These are phyloP conservation scores for Macquaria australasica DNA, from an alignment of 2,113 vertebrate genomes.

Conservation along the genomic window DNA sequence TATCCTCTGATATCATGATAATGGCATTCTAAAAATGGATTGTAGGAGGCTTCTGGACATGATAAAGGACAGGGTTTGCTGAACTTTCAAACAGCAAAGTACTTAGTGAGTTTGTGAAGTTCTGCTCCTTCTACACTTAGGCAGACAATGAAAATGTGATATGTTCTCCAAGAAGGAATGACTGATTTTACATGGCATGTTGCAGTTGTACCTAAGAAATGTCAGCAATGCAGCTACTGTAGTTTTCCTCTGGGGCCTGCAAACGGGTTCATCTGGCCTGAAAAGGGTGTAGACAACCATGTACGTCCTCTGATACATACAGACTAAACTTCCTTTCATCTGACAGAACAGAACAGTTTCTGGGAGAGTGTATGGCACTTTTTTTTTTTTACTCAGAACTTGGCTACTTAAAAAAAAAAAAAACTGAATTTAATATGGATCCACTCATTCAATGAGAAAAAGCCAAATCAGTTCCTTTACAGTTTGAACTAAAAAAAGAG, in stretches of 20 bases:
- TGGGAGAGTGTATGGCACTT: not conserved
- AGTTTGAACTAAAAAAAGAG: not conserved
- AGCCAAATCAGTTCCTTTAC: not conserved
- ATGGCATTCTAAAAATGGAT: not conserved
- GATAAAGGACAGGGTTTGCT: not conserved
- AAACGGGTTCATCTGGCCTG: too few species aligned
- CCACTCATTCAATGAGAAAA: not conserved
- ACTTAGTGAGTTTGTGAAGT: not conserved
- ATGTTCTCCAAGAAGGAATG: not conserved
- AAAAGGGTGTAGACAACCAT: not conserved
- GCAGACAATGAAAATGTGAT: not conserved
- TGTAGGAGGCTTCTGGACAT: not conserved
- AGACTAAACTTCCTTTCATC: not conserved
- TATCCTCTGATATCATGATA: not conserved
- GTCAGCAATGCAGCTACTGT: not conserved
- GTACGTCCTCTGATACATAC: not conserved
- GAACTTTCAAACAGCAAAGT: conserved; percentile 10
- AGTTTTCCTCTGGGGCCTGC: too few species aligned
- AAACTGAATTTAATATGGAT: not conserved
- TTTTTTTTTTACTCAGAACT: not conserved
- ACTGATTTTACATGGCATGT: not conserved
- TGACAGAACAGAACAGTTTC: not conserved
- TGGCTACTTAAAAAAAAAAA: not conserved
- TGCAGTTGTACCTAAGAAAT: not conserved
- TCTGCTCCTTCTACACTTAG: not conserved